These are phyloP conservation scores for Halocynthia aurantium DNA, from an alignment of 23 tunicate genomes.

Conservation along the genomic window DNA sequence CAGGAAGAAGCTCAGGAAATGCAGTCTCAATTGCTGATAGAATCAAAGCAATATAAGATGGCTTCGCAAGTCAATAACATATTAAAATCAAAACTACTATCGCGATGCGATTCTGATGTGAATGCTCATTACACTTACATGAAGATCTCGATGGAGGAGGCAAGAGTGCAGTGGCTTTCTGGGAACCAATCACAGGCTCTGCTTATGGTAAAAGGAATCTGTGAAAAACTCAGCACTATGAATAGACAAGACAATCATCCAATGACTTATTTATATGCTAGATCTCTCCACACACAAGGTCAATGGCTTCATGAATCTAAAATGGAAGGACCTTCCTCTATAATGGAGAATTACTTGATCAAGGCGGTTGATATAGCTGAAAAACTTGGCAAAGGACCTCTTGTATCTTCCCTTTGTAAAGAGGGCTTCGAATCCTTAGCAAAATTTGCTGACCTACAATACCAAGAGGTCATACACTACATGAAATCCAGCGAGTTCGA, in stretches of 20 bases:
- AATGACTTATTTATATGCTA: slow-evolving; percentile 10
- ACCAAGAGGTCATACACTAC: slow-evolving; percentile 31
- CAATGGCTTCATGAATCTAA: slow-evolving; percentile 40
- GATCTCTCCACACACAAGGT: slow-evolving; percentile 16
- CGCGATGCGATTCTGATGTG: too few relatives aligned
- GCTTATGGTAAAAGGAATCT: not conserved
- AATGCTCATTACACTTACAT: too few relatives aligned
- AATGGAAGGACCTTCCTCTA: slow-evolving; percentile 38
- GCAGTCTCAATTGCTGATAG: not conserved
- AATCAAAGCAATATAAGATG: not conserved
- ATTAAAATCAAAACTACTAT: too few relatives aligned
- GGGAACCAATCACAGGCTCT: slow-evolving; percentile 5
- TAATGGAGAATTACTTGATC: slow-evolving; percentile 50
- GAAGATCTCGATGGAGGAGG: not conserved
- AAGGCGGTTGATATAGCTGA: slow-evolving; percentile 6
- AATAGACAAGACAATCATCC: not conserved
- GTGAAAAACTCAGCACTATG: not conserved
- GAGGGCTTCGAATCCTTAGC: slow-evolving; percentile 27
- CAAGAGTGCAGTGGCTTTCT: not conserved
- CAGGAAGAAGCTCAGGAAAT: not conserved
- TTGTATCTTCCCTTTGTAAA: not conserved
- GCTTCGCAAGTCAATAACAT: not conserved
- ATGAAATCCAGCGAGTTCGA: slow-evolving; percentile 22
- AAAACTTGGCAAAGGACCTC: not conserved
- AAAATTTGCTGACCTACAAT: slow-evolving; percentile 47